Base-by-base conservation (phyloP, 2,797 vertebrate genomes). In the Ctenosaura bakeri region DNA sequence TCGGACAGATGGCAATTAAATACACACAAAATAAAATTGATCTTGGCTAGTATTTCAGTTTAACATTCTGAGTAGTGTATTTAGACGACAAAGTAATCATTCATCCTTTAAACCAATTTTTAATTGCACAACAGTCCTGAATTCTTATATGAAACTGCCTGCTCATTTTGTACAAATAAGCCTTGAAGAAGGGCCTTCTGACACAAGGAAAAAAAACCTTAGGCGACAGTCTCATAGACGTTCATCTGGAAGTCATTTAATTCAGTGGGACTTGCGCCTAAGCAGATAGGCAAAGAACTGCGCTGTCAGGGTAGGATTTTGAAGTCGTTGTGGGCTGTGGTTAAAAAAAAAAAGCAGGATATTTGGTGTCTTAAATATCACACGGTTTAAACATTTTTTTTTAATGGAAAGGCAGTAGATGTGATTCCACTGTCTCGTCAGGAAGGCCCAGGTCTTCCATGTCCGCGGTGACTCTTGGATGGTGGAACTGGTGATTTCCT, bases 61-160 rank as follows among this genome's bases (percentile, higher is more conserved):
- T 24, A 46, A 38, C 4, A 26, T 80, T 52, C 22, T n/a, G 9
- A 24, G 29, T 29, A 20, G 24, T 9, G 16, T 3, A 59, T 83
- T 59, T 42, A 29, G n/a, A 16, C 13, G 29, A n/a, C 26, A 12
- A 79, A n/a, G 12, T 35, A 35, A n/a, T 38, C 24, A 64, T 66
- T 73, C 24, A 12, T 24, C 4, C 26, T 87, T 38, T 59, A 42
- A 59, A 56, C n/a, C 24, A 7, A 56, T 78, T 66, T 78, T 64
- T 35, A 66, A 38, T 3, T 81, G 46, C 85, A 76, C 92, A 90
- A 76, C 91, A 0, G 0, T 88, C 50, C 79, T 90, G 80, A 26
- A 71, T 1, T 59, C n/a, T 46, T 80, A n/a, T 32, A 24, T 50
- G 69, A 64, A 76, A 82, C 52, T 35, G 1, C 0, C 8, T 81